Base-by-base conservation (phyloP, 2,113 vertebrate genomes). In the Trinectes maculatus region DNA sequence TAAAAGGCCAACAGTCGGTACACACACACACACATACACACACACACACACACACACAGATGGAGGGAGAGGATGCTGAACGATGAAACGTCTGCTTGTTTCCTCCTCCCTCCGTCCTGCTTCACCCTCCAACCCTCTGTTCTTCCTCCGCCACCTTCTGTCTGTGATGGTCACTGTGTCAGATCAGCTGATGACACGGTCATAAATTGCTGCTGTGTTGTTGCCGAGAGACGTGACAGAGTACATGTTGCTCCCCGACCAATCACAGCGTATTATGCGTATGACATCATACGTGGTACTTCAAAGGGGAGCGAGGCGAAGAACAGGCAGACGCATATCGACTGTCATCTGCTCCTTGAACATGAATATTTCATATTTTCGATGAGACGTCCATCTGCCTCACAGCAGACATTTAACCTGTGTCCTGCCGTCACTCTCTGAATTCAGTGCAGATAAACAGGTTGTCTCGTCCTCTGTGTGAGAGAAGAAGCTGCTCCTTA, bases 1-100 rank as follows among this genome's bases (percentile, higher is more conserved):
- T 73, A 64, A 80, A 26, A 57, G 74, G 62, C 58, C 67, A 74
- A 57, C 25, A 70, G 26, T 52, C 55, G n/a, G n/a, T n/a, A 54
- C 3, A 44, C 37, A 61, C 68, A 43, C 54, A 56, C 77, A 80
- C n/a, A 2, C 15, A 40, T n/a, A 18, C 22, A 44, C 16, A 22
- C 39, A 73, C 40, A 63, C 43, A 73, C 65, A 54, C 3, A 44
- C 37, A 61, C 68, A 43, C 54, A 56, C 77, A 80, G 60, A 72
- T 61, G 69, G 49, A 67, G 36, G 42, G 36, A 47, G 47, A 33
- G 6, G 10, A 43, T 74, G 77, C 58, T 61, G 18, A 62, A 58
- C 64, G 53, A 53, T 59, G 18, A 33, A 68, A 43, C 37, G 5
- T 48, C 31, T 49, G 13, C 24, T 39, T 3, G 6, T 39, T 48